Percentiles rank a stretch among this genome's conserved stretches.
These are phyloP conservation scores for Ailurus styani DNA, from an alignment of 2,113 vertebrate species.

Conservation along the genomic window DNA sequence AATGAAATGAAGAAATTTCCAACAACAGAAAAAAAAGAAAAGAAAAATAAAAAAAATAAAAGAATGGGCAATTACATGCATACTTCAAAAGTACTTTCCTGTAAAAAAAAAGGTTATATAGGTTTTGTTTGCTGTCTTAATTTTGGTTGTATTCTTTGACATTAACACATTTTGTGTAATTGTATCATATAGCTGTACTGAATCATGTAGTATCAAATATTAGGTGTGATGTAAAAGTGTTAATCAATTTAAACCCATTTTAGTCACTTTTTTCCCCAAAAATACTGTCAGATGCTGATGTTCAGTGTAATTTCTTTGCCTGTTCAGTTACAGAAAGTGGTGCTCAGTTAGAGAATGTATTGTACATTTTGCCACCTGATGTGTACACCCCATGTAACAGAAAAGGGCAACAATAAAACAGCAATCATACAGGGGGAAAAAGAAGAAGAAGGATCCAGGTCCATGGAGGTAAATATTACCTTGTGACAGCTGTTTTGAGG, in stretches of 20 bases:
- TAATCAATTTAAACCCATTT: conserved; percentile 96
- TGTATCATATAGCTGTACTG: conserved; percentile 96
- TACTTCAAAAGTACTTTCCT: conserved; percentile 93
- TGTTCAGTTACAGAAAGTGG: conserved; percentile 88
- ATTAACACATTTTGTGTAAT: conserved; percentile 99
- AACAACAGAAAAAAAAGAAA: too few species aligned
- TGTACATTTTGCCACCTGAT: conserved; percentile 90
- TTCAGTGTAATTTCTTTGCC: conserved; percentile 87
- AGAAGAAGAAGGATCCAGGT: neutral
- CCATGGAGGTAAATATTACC: neutral
- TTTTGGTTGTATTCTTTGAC: conserved; percentile 94
- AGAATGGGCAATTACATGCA: conserved; percentile 92
- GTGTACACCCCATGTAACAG: conserved; percentile 93
- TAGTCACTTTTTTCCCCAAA: conserved; percentile 91
- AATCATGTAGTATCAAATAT: conserved; percentile 97
- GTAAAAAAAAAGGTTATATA: conserved; percentile 89
- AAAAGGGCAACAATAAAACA: conserved; percentile 94
- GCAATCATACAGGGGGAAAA: conserved; percentile 85
- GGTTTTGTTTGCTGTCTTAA: conserved; percentile 90
- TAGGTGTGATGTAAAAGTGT: conserved; percentile 98
- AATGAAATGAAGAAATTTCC: too few species aligned
- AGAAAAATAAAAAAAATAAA: too few species aligned
- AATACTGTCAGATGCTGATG: conserved; percentile 89
- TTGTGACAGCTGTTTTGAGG: neutral
- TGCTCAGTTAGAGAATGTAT: conserved; percentile 94